Conservation (phyloP, 2,797 vertebrate species). For the Aythya fuligula region DNA sequence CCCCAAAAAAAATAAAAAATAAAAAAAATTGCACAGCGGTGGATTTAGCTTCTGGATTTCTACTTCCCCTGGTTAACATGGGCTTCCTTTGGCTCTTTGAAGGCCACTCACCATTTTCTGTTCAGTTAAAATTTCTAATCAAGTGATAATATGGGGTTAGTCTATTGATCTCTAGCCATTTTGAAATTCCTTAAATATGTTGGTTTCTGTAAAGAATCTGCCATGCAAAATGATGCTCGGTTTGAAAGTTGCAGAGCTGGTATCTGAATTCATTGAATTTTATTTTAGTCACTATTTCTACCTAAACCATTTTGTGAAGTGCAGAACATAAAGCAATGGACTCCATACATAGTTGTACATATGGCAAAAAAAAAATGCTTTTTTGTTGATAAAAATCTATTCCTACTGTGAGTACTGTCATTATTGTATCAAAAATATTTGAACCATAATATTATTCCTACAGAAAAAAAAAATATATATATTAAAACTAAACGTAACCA, state of each 20-base stretch:
- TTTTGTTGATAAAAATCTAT: neutral
- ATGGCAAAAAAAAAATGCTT: neutral
- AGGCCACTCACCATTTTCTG: neutral
- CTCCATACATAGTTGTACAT: neutral
- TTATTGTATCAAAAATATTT: neutral
- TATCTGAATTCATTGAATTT: neutral
- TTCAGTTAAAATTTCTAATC: neutral
- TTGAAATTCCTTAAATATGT: neutral
- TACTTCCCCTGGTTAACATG: neutral
- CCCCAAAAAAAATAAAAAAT: too few relatives aligned
- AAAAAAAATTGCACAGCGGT: too few relatives aligned
- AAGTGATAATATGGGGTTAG: rapidly evolving
- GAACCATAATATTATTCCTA: neutral
- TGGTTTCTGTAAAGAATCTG: neutral
- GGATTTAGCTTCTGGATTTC: neutral
- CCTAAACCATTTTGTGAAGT: neutral
- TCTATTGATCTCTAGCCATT: neutral
- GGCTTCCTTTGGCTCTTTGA: neutral
- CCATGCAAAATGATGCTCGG: neutral
- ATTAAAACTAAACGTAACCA: neutral
- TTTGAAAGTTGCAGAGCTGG: neutral
- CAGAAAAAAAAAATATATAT: neutral
- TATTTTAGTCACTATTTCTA: neutral
- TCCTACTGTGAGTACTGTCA: neutral
- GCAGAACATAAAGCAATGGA: neutral